Evolutionary conservation across 1,140 invertebrate genomes (phyloP).

Genomic region (Musca domestica): DNA sequence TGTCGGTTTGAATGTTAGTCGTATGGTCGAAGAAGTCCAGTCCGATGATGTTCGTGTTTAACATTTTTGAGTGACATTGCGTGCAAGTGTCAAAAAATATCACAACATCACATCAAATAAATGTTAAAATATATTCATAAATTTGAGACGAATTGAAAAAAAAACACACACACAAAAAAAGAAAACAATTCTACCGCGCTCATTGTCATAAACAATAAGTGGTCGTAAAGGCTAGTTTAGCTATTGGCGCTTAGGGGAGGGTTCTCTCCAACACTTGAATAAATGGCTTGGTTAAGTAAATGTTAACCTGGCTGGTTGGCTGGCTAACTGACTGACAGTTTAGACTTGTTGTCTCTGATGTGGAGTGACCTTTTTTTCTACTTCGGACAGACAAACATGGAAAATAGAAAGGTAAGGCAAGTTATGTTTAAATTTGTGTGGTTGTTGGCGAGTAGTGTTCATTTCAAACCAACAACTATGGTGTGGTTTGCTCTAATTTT

Average conservation of each 20-base stretch:
- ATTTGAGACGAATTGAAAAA: constrained; percentile 14
- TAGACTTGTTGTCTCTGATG: constrained; percentile 9
- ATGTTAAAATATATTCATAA: constrained; percentile 38
- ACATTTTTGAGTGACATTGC: constrained; percentile 31
- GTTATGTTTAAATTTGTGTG: background rate
- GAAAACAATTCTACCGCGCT: background rate
- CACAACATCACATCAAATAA: constrained; percentile 55
- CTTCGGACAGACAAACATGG: background rate
- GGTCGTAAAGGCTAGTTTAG: too few species aligned
- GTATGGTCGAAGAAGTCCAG: background rate
- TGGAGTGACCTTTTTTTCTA: constrained; percentile 1
- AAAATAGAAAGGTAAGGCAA: background rate
- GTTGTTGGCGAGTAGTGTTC: too few species aligned
- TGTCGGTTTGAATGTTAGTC: too few species aligned
- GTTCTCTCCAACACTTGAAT: background rate
- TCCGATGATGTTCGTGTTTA: background rate
- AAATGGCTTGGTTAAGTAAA: background rate
- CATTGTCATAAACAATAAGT: too few species aligned
- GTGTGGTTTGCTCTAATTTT: background rate
- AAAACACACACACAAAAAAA: background rate
- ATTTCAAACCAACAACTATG: background rate
- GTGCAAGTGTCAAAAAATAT: constrained; percentile 55
- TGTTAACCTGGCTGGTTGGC: background rate
- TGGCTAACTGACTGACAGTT: constrained; percentile 9
- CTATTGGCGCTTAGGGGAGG: constrained; percentile 9